Evolutionary conservation across 1,140 invertebrate species (phyloP).

Genomic region (Drosophila guanche): DNA sequence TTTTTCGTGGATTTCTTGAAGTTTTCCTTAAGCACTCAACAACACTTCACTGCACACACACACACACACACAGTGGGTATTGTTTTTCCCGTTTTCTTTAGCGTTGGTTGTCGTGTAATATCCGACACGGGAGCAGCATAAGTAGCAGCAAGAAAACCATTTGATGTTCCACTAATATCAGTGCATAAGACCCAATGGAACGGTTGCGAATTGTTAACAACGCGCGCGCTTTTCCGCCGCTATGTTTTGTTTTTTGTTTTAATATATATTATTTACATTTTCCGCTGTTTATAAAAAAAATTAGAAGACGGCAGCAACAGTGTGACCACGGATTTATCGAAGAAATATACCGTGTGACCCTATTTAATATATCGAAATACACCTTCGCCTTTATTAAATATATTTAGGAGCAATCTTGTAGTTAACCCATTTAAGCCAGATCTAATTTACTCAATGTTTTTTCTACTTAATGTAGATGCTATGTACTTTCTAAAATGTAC

Average conservation of each 20-base stretch:
- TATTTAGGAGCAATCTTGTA: too few relatives aligned
- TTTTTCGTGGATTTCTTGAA: conserved; percentile 12
- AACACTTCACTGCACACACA: conserved; percentile 60
- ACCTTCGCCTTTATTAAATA: too few relatives aligned
- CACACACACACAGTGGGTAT: conserved; percentile 29
- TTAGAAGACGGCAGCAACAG: conserved; percentile 37
- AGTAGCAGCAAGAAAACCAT: conserved; percentile 28
- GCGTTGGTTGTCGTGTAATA: conserved; percentile 41
- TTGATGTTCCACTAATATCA: too few relatives aligned
- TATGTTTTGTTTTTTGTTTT: not conserved
- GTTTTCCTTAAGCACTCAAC: conserved; percentile 40
- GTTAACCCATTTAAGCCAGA: too few relatives aligned
- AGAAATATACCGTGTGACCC: too few relatives aligned
- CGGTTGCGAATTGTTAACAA: not conserved
- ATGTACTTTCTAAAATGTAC: too few relatives aligned
- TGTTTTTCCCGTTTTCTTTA: conserved; percentile 42
- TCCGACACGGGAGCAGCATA: conserved; percentile 29
- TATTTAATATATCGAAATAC: too few relatives aligned
- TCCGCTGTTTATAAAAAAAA: conserved; percentile 30
- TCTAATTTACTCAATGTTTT: too few relatives aligned
- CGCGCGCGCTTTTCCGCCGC: conserved; percentile 6
- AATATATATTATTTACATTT: conserved; percentile 22
- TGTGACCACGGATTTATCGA: too few relatives aligned
- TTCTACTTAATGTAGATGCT: too few relatives aligned
- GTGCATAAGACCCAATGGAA: not conserved